Base-by-base conservation (phyloP, 1,140 invertebrate species). In the Archivesica marissinica region DNA sequence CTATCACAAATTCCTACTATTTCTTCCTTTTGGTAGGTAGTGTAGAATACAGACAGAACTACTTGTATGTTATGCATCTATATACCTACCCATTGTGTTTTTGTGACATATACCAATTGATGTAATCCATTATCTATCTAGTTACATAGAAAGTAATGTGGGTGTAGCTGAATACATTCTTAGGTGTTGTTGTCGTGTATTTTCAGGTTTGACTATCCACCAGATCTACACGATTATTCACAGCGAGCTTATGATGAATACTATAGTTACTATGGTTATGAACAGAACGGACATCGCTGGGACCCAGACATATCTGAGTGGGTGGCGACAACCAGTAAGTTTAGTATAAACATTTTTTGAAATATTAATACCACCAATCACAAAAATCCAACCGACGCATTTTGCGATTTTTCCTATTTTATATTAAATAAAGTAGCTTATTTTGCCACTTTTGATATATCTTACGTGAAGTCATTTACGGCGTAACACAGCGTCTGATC, bases 161-260 rank as follows among this genome's bases (percentile, higher is more conserved):
- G 23, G 9, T 56, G 23, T n/a, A 56, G n/a, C 23, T n/a, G 52
- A n/a, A 30, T 47, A 11, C 44, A 47, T 47, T 11, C 20, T 47
- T 20, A 47, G 9, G 44, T 61, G 17, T 15, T 61, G 30, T 28
- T 44, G 38, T 3, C 44, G n/a, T 41, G 33, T 44, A 13, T 23
- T 79, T 81, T 6, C 70, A 83, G 80, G 30, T 83, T 83, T 83
- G 80, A 83, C 15, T 83, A 83, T 28, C 80, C 80, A 9, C 80
- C 80, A 35, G 80, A 83, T 25, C 56, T 83, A 15, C 68, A 83
- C 25, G 79, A 82, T 30, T 83, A 83, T 30, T 83, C 80, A 25
- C 44, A 70, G 17, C 39, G 38, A 25, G 70, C 52, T 30, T 74
- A 75, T 25, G 54, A 83, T 70, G 68, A 83, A 23, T 78, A 78